A percentile compares a stretch with the other conserved stretches of the same genome.
Conservation (phyloP, 2,888 invertebrate species). For the Dascillus cervinus region DNA sequence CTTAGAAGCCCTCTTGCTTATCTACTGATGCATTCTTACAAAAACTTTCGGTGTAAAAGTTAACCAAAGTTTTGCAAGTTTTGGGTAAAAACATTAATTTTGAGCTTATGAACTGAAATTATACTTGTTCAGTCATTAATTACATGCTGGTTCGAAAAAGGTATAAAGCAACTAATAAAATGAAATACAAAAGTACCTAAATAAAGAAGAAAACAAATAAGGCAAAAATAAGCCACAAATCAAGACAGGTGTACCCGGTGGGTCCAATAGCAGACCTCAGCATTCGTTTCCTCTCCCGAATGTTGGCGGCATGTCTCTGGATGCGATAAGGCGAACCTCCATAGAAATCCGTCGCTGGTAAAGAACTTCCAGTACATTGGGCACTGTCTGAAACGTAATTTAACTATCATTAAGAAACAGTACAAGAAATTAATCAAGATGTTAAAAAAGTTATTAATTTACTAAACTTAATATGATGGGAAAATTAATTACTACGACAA, state of each 20-base stretch:
- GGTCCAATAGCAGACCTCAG: conserved; percentile 82
- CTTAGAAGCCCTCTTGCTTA: too few species aligned
- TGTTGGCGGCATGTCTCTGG: conserved; percentile 89
- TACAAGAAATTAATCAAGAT: not conserved
- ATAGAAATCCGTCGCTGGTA: conserved; percentile 51
- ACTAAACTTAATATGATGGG: not conserved
- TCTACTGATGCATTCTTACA: too few species aligned
- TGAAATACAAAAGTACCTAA: conserved; percentile 1
- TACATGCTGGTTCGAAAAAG: too few species aligned
- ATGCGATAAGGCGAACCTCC: conserved; percentile 76
- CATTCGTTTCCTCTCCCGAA: conserved; percentile 96
- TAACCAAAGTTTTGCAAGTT: too few species aligned
- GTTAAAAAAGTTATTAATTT: conserved; percentile 3
- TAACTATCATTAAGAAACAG: conserved; percentile 1
- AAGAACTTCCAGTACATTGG: conserved; percentile 28
- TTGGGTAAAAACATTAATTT: too few species aligned
- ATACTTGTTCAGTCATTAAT: too few species aligned
- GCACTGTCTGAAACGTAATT: conserved; percentile 22
- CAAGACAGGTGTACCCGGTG: conserved; percentile 60
- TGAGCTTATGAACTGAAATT: too few species aligned
- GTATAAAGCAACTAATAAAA: conserved; percentile 1
- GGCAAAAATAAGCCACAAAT: conserved; percentile 28
- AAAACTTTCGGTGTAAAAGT: too few species aligned
- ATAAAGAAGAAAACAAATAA: conserved; percentile 10
- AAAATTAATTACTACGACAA: too few species aligned